Evolutionary conservation across 2,113 vertebrate genomes (phyloP).

Genomic region (Thryonomys swinderianus): DNA sequence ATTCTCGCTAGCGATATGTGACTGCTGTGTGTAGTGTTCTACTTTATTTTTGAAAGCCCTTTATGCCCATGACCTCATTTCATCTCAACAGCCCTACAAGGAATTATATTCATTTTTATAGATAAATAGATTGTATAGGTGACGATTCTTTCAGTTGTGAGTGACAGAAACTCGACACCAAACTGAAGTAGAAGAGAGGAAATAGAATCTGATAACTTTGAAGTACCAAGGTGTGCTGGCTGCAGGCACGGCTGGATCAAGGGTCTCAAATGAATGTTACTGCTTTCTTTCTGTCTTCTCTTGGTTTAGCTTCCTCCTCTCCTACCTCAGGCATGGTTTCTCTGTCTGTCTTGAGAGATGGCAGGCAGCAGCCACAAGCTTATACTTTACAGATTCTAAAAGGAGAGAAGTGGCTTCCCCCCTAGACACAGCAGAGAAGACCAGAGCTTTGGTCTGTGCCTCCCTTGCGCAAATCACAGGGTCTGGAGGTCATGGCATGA

Average conservation of each 20-base stretch:
- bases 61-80: background rate
- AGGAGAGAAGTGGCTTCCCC: background rate
- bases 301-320: background rate
- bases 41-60: conserved; percentile 16
- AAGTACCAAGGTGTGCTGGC: background rate
- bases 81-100: background rate
- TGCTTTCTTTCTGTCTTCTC: background rate
- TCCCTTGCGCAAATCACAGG: background rate
- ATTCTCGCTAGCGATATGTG: background rate
- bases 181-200: background rate
- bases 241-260: conserved; percentile 16
- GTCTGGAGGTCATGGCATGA: conserved; percentile 1
- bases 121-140: background rate
- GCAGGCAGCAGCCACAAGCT: background rate
- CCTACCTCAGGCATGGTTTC: background rate
- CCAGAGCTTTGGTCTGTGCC: background rate
- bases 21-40: background rate
- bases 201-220: background rate
- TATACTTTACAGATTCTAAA: background rate
- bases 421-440: background rate
- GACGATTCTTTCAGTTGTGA: background rate
- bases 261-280: background rate
- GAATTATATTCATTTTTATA: background rate
- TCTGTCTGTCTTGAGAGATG: background rate
- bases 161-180: background rate